Evolutionary conservation across 2,888 invertebrate genomes (phyloP).

Genomic region (Andrena dorsata): DNA sequence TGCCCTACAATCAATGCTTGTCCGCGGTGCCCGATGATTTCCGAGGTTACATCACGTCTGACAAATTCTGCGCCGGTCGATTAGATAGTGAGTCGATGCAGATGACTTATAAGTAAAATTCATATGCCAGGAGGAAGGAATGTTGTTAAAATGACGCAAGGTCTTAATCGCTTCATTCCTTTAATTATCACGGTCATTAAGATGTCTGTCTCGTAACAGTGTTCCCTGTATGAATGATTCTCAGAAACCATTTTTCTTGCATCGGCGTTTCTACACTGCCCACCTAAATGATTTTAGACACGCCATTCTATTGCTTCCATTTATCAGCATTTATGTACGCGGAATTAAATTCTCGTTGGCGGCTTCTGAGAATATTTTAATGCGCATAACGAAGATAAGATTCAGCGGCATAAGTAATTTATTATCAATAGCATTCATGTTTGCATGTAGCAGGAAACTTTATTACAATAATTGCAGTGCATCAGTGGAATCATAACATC

Average conservation of each 20-base stretch:
- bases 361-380: neutral
- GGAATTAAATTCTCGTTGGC: neutral
- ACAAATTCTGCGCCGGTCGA: slow-evolving; percentile 76
- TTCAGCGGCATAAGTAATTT: too few species aligned
- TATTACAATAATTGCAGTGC: neutral
- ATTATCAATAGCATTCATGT: too few species aligned
- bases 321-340: neutral
- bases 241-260: neutral
- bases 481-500: neutral
- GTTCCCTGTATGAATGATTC: neutral
- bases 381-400: too few species aligned
- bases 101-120: neutral
- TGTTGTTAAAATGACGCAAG: too few species aligned
- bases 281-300: slow-evolving; percentile 1
- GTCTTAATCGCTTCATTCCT: too few species aligned
- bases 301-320: neutral
- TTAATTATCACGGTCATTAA: neutral
- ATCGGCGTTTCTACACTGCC: neutral
- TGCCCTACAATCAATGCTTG: slow-evolving; percentile 71
- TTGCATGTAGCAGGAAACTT: too few species aligned
- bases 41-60: slow-evolving; percentile 71
- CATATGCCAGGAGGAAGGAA: neutral
- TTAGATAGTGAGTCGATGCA: slow-evolving; percentile 66
- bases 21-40: slow-evolving; percentile 70
- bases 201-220: neutral